These are phyloP conservation scores for Hydrozoanthus tunicans DNA, from an alignment of 64 coral and sea anemone genomes.

Conservation along the genomic window DNA sequence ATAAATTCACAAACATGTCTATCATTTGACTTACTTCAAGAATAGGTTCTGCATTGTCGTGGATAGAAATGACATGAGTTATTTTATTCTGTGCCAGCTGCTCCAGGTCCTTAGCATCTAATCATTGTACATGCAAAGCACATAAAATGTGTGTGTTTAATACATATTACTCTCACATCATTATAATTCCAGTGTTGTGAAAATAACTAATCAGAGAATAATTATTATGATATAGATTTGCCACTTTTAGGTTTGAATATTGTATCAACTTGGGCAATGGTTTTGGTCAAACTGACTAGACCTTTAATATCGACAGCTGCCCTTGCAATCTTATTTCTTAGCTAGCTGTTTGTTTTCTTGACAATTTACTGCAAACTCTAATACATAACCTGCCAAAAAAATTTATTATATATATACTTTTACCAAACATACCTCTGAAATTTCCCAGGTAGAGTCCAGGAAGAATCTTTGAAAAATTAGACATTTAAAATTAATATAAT, in stretches of 20 bases:
- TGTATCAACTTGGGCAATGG: no score
- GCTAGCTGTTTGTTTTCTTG: neutral
- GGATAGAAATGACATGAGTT: conserved; percentile 76
- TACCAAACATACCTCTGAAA: conserved; percentile 67
- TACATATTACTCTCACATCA: no score
- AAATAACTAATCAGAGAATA: no score
- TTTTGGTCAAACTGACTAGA: no score
- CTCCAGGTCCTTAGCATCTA: conserved; percentile 83
- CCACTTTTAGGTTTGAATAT: no score
- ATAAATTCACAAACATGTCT: neutral
- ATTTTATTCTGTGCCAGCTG: conserved; percentile 73
- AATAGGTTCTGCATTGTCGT: conserved; percentile 79
- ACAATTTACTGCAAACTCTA: neutral
- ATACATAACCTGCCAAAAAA: neutral
- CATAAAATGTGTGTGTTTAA: neutral
- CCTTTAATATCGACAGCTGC: no score
- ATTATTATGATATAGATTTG: no score
- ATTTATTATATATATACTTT: neutral
- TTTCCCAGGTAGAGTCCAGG: conserved; percentile 87
- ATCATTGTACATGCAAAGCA: neutral
- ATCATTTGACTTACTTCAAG: conserved; percentile 58
- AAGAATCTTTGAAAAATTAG: conserved; percentile 61
- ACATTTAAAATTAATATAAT: neutral
- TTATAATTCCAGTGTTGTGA: no score
- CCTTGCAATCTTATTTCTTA: no score